Evolutionary conservation across 2,113 vertebrate genomes (phyloP).

Genomic region (Lontra canadensis): DNA sequence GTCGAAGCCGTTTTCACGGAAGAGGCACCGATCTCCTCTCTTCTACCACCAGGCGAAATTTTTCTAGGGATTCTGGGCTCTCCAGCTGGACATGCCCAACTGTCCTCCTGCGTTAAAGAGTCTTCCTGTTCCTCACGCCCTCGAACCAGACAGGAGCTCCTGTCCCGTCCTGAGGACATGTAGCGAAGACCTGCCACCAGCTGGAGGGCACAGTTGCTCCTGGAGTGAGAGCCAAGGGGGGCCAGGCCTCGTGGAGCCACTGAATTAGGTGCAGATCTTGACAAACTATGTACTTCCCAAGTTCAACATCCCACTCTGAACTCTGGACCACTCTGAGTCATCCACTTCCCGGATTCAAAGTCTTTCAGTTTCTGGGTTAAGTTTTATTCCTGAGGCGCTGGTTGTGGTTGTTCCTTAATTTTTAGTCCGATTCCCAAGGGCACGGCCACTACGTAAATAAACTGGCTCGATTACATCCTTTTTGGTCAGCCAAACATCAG

Average conservation of each 20-base stretch:
- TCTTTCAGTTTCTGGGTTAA: neutral
- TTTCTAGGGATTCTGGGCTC: constrained; percentile 50
- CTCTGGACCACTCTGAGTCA: neutral
- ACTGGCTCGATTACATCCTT: neutral
- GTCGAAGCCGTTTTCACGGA: neutral
- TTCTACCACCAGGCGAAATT: constrained; percentile 51
- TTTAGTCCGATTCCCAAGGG: neutral
- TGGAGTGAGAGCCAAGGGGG: neutral
- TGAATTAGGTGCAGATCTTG: neutral
- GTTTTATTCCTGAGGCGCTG: constrained; percentile 43
- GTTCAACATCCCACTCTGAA: neutral
- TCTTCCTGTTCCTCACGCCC: neutral
- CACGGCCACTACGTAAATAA: neutral
- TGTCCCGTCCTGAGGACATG: neutral
- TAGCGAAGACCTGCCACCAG: rapidly evolving
- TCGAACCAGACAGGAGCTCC: neutral
- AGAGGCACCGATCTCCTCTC: neutral
- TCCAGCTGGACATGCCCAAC: constrained; percentile 43
- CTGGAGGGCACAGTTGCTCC: neutral
- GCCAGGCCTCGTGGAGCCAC: neutral
- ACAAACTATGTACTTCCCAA: neutral
- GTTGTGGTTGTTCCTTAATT: neutral
- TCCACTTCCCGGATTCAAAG: neutral
- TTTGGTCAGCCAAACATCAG: neutral
- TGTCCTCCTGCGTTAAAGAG: constrained; percentile 67